These are phyloP conservation scores for Urosaurus nigricauda DNA, from an alignment of 2,797 vertebrate genomes.

Conservation along the genomic window DNA sequence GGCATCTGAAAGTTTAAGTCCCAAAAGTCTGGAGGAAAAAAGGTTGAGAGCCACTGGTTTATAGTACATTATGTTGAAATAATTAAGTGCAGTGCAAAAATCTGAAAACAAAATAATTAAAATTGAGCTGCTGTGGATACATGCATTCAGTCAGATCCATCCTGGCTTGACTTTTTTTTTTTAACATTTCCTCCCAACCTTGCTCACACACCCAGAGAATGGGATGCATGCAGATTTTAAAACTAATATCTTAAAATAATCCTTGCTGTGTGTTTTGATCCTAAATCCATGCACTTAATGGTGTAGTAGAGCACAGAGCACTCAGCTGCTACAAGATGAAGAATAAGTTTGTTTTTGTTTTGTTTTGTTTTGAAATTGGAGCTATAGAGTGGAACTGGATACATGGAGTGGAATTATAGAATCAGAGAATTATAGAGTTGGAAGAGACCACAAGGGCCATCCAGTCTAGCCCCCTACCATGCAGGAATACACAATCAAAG, in stretches of 20 bases:
- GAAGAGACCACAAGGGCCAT: too few relatives aligned
- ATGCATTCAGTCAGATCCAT: not conserved
- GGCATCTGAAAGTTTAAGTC: too few relatives aligned
- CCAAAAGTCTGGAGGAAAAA: too few relatives aligned
- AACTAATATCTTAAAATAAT: not conserved
- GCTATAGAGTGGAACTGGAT: too few relatives aligned
- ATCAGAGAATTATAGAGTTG: too few relatives aligned
- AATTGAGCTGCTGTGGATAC: not conserved
- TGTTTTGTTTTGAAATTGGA: too few relatives aligned
- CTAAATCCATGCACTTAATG: not conserved
- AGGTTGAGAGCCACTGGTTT: too few relatives aligned
- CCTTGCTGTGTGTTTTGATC: not conserved
- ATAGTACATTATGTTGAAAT: not conserved
- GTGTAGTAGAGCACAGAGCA: not conserved
- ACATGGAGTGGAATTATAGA: too few relatives aligned
- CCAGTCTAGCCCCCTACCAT: too few relatives aligned
- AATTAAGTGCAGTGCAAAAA: not conserved
- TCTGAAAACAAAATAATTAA: not conserved
- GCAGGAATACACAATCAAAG: too few relatives aligned
- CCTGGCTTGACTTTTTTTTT: not conserved
- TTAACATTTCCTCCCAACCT: too few relatives aligned
- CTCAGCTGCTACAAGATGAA: not conserved
- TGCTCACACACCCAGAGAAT: not conserved
- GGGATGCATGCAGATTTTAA: not conserved
- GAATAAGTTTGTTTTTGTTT: not conserved